A percentile compares a stretch with the other conserved stretches of the same genome.
These are phyloP conservation scores for Piscicola geometra DNA, from an alignment of 2,888 invertebrate species.

Conservation along the genomic window DNA sequence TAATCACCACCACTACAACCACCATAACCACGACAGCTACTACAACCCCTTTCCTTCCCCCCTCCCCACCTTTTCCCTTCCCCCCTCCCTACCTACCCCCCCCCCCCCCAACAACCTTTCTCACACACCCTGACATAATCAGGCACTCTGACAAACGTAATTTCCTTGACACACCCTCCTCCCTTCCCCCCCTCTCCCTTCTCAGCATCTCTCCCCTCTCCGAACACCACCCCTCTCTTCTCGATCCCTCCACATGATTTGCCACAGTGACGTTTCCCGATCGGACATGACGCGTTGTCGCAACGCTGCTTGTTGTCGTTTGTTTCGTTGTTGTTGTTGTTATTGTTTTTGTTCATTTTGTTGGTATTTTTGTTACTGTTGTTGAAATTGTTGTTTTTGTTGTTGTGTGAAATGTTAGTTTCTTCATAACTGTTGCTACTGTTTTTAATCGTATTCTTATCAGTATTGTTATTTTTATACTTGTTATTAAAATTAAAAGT, in stretches of 20 bases:
- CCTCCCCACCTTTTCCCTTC: background rate
- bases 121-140: constrained; percentile 14
- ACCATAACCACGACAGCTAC: background rate
- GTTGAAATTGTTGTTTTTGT: background rate
- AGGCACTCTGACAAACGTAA: background rate
- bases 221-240: background rate
- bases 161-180: no score
- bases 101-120: background rate
- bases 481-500: background rate
- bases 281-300: no score
- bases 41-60: background rate
- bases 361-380: background rate
- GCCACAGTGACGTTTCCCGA: background rate
- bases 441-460: background rate
- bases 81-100: background rate
- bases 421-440: background rate
- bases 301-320: background rate
- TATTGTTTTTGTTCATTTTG: background rate
- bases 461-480: background rate
- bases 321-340: background rate
- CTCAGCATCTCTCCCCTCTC: background rate
- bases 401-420: background rate
- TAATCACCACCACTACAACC: no score
- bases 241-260: background rate
- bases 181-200: no score